Conservation (phyloP, 2,888 invertebrate species). For the Taenaris catops region DNA sequence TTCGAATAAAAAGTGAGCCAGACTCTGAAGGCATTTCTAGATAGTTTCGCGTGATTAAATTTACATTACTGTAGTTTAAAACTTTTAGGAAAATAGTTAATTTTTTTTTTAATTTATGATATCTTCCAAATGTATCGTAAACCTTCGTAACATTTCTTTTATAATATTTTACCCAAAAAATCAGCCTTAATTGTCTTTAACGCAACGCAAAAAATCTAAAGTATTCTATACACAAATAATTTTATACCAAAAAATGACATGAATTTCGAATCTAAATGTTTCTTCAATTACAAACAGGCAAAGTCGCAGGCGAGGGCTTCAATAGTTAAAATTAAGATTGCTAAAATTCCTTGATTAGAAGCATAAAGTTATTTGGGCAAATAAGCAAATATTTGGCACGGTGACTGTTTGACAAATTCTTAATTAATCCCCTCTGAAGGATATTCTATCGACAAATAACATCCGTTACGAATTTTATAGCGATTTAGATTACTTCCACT, state of each 20-base stretch:
- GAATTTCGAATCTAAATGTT: too few relatives aligned
- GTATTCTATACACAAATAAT: too few relatives aligned
- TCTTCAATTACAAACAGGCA: too few relatives aligned
- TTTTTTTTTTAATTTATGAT: neutral
- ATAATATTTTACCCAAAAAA: too few relatives aligned
- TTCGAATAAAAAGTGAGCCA: slow-evolving; percentile 10
- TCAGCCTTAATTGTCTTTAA: too few relatives aligned
- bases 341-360: slow-evolving; percentile 3
- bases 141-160: too few relatives aligned
- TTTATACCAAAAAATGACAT: too few relatives aligned
- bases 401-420: slow-evolving; percentile 15
- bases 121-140: too few relatives aligned
- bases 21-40: slow-evolving; percentile 5
- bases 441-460: slow-evolving; percentile 22
- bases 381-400: slow-evolving; percentile 15
- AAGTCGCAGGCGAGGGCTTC: too few relatives aligned
- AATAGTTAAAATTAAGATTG: neutral
- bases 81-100: neutral
- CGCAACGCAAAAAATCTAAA: too few relatives aligned
- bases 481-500: slow-evolving; percentile 23
- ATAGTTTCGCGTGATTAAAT: slow-evolving; percentile 10
- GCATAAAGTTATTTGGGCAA: slow-evolving; percentile 7
- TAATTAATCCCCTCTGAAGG: slow-evolving; percentile 22
- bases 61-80: slow-evolving; percentile 6
- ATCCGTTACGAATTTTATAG: slow-evolving; percentile 20